Percentiles rank a stretch among this genome's conserved stretches.
Conservation (phyloP, 2,888 invertebrate genomes). For the Agonopterix alstromeriana region DNA sequence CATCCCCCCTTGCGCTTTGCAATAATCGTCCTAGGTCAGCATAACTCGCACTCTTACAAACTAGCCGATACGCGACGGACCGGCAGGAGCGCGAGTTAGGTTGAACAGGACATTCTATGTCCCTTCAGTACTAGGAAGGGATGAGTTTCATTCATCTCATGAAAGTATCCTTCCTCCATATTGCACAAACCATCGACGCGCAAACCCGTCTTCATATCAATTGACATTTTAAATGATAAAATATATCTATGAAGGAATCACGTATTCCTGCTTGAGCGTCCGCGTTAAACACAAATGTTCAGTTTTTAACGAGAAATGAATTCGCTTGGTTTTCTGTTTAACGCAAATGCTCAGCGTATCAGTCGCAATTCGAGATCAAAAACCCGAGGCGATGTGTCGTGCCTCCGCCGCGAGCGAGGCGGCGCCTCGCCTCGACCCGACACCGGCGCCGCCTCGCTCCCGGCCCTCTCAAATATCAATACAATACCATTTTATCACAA, state of each 20-base stretch:
- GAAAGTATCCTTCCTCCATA: conserved; percentile 14
- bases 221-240: conserved; percentile 60
- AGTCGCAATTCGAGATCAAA: conserved; percentile 62
- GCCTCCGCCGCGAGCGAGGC: conserved; percentile 18
- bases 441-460: neutral
- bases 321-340: too few relatives aligned
- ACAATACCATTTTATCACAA: conserved; percentile 39
- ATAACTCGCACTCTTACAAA: too few relatives aligned
- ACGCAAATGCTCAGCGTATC: conserved; percentile 22
- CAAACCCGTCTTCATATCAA: conserved; percentile 41
- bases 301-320: too few relatives aligned
- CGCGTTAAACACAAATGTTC: neutral
- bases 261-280: conserved; percentile 20
- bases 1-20: too few relatives aligned
- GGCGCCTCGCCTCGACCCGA: conserved; percentile 5
- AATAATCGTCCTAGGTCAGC: too few relatives aligned
- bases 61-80: too few relatives aligned
- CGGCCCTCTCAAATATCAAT: conserved; percentile 16
- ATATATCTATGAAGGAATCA: conserved; percentile 60
- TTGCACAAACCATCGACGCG: conserved; percentile 4
- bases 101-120: too few relatives aligned
- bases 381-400: conserved; percentile 30
- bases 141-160: conserved; percentile 1
- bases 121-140: neutral
- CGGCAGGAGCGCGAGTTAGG: too few relatives aligned